A percentile compares a stretch with the other conserved stretches of the same genome.
phyloP scores from a whole-genome alignment of 2,888 invertebrate species.

The Platypus cylindrus region DNA sequence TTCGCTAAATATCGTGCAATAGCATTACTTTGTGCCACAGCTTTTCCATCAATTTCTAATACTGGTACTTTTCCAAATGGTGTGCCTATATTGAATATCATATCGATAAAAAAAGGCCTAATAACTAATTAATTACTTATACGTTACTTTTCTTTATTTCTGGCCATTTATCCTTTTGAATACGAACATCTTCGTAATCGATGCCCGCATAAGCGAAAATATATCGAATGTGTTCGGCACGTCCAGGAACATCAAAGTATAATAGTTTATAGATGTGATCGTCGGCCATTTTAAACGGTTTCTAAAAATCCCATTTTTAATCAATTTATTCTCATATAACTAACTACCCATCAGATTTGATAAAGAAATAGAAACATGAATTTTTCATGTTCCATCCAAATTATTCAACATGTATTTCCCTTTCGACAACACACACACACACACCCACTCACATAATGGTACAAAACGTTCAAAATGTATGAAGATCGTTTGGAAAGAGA shows the following conservation, averaged over 20 bases:
- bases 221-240: constrained; percentile 44
- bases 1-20: constrained; percentile 44
- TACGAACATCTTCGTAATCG: constrained; percentile 42
- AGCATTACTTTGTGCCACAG: constrained; percentile 42
- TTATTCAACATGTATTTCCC: too few species aligned
- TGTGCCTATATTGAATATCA: constrained; percentile 31
- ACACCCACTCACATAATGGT: too few species aligned
- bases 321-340: background rate
- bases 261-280: constrained; percentile 39
- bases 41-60: constrained; percentile 44
- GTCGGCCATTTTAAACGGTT: constrained; percentile 12
- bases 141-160: constrained; percentile 40
- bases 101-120: constrained; percentile 1
- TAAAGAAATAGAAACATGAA: too few species aligned
- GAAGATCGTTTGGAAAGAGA: too few species aligned
- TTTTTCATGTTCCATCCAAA: too few species aligned
- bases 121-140: constrained; percentile 7
- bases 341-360: too few species aligned
- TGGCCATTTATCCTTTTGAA: constrained; percentile 41
- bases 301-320: too few species aligned
- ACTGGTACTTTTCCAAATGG: constrained; percentile 47
- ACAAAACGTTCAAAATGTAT: too few species aligned
- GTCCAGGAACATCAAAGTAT: constrained; percentile 45
- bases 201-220: constrained; percentile 44
- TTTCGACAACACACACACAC: too few species aligned